Base-by-base conservation (phyloP, 2,113 vertebrate genomes). In the Odocoileus hemionus region DNA sequence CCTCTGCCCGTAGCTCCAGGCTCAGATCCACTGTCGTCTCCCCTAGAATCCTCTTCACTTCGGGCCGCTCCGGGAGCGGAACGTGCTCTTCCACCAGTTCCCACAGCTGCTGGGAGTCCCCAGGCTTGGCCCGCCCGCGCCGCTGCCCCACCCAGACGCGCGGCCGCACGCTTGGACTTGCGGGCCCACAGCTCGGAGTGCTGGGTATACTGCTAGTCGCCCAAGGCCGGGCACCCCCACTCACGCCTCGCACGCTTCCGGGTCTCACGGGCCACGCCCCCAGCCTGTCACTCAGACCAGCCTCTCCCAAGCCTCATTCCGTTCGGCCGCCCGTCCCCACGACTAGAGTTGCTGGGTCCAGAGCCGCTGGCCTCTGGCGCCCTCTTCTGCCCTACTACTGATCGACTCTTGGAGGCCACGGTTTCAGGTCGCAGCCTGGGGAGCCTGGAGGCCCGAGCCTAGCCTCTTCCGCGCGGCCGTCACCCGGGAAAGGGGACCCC, bases 1-100 rank as follows among this genome's bases (percentile, higher is more conserved):
- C 99, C 99, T 99, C 99, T 28, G 97, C 84, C 88, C 99, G 98
- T 67, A 99, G 97, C 83, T 99, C 99, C 82, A 98, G 98, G 95
- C 99, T 99, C 95, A 98, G 98, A 97, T 99, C 99, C 60, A 99
- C 98, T 57, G 98, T 97, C 4, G 98, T 97, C 88, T 98, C 97
- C 64, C 99, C 99, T 78, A 99, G 98, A 43, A 99, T 97, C 33
- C 97, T 70, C 83, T 97, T 98, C 96, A 99, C 98, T 98, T 99
- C 99, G 33, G 97, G 97, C 95, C 98, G 95, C 97, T 99, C 99
- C 0, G 98, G 97, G 70, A 82, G 95, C 11, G 98, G 97, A 33
- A 99, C 98, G 91, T 98, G 97, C 54, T 99, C 98, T 97, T 98
- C 86, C 54, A 99, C 98, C 95, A 99, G 98, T 96, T 94, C 98